Evolutionary conservation across 1,140 invertebrate species (phyloP).

Genomic region (Drosophila neocordata): DNA sequence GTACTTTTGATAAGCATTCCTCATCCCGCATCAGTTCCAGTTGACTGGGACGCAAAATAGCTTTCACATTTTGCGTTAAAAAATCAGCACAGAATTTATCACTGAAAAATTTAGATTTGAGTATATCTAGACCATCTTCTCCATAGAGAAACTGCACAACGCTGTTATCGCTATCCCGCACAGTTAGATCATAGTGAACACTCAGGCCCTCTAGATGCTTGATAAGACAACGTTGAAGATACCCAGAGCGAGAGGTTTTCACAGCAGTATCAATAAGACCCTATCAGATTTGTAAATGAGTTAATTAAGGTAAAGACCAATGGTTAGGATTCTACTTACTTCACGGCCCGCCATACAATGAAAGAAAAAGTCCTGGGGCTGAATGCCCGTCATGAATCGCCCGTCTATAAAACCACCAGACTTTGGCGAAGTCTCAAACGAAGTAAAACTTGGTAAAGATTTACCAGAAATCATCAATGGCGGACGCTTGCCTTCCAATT

Average conservation of each 20-base stretch:
- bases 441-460: slow-evolving; percentile 95
- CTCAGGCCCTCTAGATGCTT: slow-evolving; percentile 98
- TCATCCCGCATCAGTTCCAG: slow-evolving; percentile 82
- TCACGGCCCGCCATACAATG: slow-evolving; percentile 99
- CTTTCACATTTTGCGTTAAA: slow-evolving; percentile 90
- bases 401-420: slow-evolving; percentile 98
- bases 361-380: slow-evolving; percentile 99
- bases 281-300: slow-evolving; percentile 22
- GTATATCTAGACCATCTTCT: slow-evolving; percentile 97
- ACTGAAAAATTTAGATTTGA: slow-evolving; percentile 93
- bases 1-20: slow-evolving; percentile 85
- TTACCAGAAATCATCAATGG: slow-evolving; percentile 96
- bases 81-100: slow-evolving; percentile 90
- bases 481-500: slow-evolving; percentile 98
- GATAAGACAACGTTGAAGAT: slow-evolving; percentile 98
- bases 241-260: slow-evolving; percentile 98
- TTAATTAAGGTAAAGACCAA: not conserved
- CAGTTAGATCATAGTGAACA: slow-evolving; percentile 96
- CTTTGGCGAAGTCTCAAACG: slow-evolving; percentile 94
- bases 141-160: slow-evolving; percentile 99
- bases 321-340: slow-evolving; percentile 82
- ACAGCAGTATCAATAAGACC: slow-evolving; percentile 93
- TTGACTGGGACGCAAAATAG: slow-evolving; percentile 83
- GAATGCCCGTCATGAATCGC: slow-evolving; percentile 98
- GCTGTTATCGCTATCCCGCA: slow-evolving; percentile 96